Percentiles rank a stretch among this genome's conserved stretches.
These are phyloP conservation scores for Euglossa dilemma DNA, from an alignment of 1,140 invertebrate species.

Conservation along the genomic window DNA sequence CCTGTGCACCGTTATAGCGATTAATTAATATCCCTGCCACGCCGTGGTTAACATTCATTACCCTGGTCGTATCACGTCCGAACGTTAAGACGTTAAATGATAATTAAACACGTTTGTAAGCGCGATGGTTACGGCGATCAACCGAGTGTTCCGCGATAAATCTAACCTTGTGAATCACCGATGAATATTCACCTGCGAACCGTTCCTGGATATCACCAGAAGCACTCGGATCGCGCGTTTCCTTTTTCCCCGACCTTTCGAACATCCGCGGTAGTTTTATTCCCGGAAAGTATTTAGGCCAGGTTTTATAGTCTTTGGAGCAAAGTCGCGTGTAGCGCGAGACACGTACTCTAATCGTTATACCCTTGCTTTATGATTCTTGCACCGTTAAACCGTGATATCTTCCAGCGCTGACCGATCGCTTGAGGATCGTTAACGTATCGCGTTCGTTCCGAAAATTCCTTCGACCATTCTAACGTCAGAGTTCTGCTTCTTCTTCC, in stretches of 20 bases:
- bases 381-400: slow-evolving; percentile 6
- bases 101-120: slow-evolving; percentile 16
- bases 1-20: slow-evolving; percentile 49
- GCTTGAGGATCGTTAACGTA: not conserved
- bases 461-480: no score
- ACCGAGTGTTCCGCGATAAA: not conserved
- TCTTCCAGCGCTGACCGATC: not conserved
- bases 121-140: not conserved
- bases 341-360: not conserved
- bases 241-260: not conserved
- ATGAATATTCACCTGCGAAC: not conserved
- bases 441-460: not conserved
- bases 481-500: no score
- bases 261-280: not conserved
- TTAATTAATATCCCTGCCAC: slow-evolving; percentile 49
- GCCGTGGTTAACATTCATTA: slow-evolving; percentile 15
- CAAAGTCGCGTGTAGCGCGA: not conserved
- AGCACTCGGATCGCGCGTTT: no score
- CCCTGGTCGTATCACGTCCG: not conserved
- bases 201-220: not conserved
- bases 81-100: slow-evolving; percentile 17
- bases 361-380: not conserved
- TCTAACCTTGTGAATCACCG: not conserved
- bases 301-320: not conserved
- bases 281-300: not conserved